These are phyloP conservation scores for Lagopus muta DNA, from an alignment of 2,113 vertebrate genomes.

Conservation along the genomic window DNA sequence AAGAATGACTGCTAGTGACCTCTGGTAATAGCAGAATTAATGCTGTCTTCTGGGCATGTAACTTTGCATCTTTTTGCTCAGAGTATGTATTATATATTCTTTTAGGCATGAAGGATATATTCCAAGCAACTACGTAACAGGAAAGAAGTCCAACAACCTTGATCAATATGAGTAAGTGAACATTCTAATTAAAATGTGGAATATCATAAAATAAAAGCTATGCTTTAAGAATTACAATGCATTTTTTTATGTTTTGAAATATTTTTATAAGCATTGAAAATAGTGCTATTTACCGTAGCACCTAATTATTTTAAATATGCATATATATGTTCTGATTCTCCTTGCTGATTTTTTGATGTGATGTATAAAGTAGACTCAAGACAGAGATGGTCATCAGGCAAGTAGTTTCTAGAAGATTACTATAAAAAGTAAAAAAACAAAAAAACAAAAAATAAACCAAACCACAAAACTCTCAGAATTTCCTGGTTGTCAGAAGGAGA, in stretches of 20 bases:
- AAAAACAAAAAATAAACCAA: not conserved
- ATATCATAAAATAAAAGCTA: not conserved
- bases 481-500: not conserved
- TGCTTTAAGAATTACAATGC: not conserved
- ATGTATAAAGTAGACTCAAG: not conserved
- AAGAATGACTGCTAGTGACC: not conserved
- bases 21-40: not conserved
- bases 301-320: not conserved
- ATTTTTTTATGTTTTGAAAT: not conserved
- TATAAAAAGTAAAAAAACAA: not conserved
- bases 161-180: constrained; percentile 90
- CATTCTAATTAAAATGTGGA: not conserved
- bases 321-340: not conserved
- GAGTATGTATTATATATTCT: not conserved
- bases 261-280: not conserved
- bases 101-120: constrained; percentile 92
- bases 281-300: fast-evolving
- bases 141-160: constrained; percentile 87
- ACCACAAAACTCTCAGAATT: not conserved
- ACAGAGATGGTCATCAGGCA: not conserved
- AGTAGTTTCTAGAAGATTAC: not conserved
- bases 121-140: constrained; percentile 93
- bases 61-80: not conserved
- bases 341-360: not conserved
- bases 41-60: not conserved